A percentile compares a stretch with the other conserved stretches of the same genome.
Conservation (phyloP, 1,140 invertebrate species). For the Drosophila subpulchrella region DNA sequence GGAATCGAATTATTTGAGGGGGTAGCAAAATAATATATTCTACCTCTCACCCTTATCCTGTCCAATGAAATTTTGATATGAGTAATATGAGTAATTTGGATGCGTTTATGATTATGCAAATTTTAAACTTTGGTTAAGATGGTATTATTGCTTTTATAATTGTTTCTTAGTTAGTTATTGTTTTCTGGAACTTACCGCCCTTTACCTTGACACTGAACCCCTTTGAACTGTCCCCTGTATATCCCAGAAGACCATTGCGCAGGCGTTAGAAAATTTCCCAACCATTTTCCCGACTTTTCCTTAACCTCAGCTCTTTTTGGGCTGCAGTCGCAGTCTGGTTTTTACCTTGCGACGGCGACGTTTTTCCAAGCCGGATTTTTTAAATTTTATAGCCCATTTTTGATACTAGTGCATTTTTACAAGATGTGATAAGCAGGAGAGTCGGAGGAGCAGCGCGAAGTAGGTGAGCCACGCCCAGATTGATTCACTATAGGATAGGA, state of each 20-base stretch:
- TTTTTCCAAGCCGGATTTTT: constrained; percentile 19
- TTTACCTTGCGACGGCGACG: constrained; percentile 31
- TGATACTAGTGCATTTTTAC: constrained; percentile 36
- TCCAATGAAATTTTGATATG: not conserved
- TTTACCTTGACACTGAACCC: constrained; percentile 73
- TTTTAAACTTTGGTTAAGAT: not conserved
- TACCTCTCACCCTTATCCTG: not conserved
- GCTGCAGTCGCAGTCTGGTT: constrained; percentile 44
- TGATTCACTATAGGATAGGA: not conserved
- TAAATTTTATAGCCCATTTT: constrained; percentile 2
- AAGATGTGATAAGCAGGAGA: constrained; percentile 58
- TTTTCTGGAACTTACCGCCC: constrained; percentile 11
- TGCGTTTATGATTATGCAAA: not conserved
- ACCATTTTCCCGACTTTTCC: constrained; percentile 28
- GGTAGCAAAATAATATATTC: no score
- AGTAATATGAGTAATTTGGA: not conserved
- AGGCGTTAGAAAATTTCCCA: constrained; percentile 39
- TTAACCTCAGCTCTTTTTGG: constrained; percentile 1
- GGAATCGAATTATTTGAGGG: not conserved
- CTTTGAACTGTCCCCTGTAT: constrained; percentile 40
- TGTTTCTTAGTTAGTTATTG: not conserved
- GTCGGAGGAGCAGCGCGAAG: constrained; percentile 2
- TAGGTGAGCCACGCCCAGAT: constrained; percentile 43
- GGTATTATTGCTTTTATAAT: not conserved
- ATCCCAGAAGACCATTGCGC: constrained; percentile 21